Base-by-base conservation (phyloP, 2,888 invertebrate genomes). In the Drosophila peninsularis region DNA sequence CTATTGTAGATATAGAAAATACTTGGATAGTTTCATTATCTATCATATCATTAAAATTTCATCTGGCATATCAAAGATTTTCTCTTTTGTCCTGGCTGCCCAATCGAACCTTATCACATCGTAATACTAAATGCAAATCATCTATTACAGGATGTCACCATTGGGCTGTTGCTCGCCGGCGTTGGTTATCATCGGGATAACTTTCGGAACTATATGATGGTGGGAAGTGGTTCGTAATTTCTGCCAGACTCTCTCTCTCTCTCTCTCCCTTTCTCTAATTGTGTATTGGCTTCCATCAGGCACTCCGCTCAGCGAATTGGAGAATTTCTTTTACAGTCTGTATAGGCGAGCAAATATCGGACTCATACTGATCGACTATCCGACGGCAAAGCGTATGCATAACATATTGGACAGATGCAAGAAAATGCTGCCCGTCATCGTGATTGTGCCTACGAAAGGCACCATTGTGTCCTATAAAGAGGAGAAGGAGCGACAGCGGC, bases 101-200 rank as follows among this genome's bases (percentile, higher is more conserved):
- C n/a, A n/a, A n/a, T n/a, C n/a, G n/a, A n/a, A n/a, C n/a, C n/a
- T n/a, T n/a, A n/a, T n/a, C n/a, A n/a, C n/a, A n/a, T n/a, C n/a
- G n/a, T 5, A 11, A 42, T 41, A 19, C n/a, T 5, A 32, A 32
- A 11, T 10, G 32, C 13, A 34, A 10, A 10, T 34, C 6, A 17
- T 50, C 34, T 50, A 4, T 24, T 47, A 6, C 9, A 81, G 88
- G 83, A 83, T 36, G 50, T 83, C 1, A 75, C 74, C 0, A n/a
- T 85, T 17, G 88, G 88, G 1, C 45, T 83, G 6, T 24, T 83
- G 9, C 57, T 83, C 0, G 64, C 76, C 4, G 85, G 85, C 45
- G 47, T 88, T n/a, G 88, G 88, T 1, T 88, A 66, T 45, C 62
- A 66, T 32, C 61, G 49, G 13, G 67, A 75, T 0, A 62, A 19